These are phyloP conservation scores for Octomys mimax DNA, from an alignment of 2,797 vertebrate species.

Conservation along the genomic window DNA sequence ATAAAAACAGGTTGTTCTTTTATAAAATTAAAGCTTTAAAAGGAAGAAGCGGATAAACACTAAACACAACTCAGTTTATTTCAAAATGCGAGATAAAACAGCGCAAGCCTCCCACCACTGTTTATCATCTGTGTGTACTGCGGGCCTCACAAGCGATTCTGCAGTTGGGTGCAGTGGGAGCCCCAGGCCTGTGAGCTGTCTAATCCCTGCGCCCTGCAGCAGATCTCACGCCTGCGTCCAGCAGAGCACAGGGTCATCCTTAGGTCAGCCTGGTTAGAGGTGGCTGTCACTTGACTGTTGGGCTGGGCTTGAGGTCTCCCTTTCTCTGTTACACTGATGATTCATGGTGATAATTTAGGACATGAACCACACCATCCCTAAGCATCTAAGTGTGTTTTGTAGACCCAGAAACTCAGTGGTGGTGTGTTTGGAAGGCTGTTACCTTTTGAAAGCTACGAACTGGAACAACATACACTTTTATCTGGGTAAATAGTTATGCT, in stretches of 20 bases:
- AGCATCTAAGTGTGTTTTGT: constrained; percentile 66
- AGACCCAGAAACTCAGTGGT: constrained; percentile 65
- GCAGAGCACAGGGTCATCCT: constrained; percentile 90
- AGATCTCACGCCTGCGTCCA: constrained; percentile 88
- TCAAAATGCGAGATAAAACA: constrained; percentile 34
- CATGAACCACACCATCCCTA: constrained; percentile 75
- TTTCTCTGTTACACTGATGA: constrained; percentile 88
- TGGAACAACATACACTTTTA: constrained; percentile 80
- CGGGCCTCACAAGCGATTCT: constrained; percentile 85
- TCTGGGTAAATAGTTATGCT: constrained; percentile 73
- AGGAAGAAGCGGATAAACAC: constrained; percentile 47
- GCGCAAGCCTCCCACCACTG: constrained; percentile 44
- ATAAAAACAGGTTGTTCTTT: constrained; percentile 1
- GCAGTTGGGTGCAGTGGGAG: constrained; percentile 86
- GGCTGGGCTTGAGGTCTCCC: constrained; percentile 85
- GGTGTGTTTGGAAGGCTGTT: constrained; percentile 57
- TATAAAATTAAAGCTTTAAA: constrained; percentile 45
- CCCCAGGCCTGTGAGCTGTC: constrained; percentile 87
- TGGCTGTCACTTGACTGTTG: constrained; percentile 89
- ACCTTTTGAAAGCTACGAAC: constrained; percentile 78
- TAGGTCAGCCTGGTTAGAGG: constrained; percentile 91
- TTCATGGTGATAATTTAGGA: constrained; percentile 84
- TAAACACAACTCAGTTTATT: neutral
- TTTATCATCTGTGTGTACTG: constrained; percentile 82
- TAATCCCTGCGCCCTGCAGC: constrained; percentile 87